Base-by-base conservation (phyloP, 2,888 invertebrate species). In the Epinotia ramella region DNA sequence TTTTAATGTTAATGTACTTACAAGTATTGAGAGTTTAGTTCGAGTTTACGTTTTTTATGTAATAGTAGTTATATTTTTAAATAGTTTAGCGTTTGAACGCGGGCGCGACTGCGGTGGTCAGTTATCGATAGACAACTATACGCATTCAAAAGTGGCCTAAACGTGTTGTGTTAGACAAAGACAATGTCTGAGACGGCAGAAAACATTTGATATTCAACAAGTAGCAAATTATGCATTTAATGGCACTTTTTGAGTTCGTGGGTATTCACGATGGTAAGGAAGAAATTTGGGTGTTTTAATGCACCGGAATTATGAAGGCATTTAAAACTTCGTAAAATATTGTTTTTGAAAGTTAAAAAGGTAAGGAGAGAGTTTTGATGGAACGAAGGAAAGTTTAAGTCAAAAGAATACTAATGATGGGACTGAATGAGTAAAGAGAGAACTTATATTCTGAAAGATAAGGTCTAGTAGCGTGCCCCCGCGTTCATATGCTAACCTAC, bases 1-100 rank as follows among this genome's bases (percentile, higher is more conserved):
- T 76, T 76, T 76, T 76, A 76, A 76, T 76, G 72, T 76, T 76
- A 76, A 76, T 76, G 76, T 76, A 76, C 71, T 75, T 67, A 72
- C 67, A 67, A 46, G 67, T 71, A 76, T 76, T 76, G 66, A 72
- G 62, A 67, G 65, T 72, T 72, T 67, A 62, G 66, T 71, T 76
- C 33, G 11, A 56, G n/a, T 67, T 20, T 46, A 56, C 28, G 46
- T 71, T 44, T 56, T 75, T 76, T 72, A 57, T 60, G 76, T 76
- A 76, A 72, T 76, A 46, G 56, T 76, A 76, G 72, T 76, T 66
- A 71, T 76, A 76, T 56, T 76, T 75, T 76, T 62, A 71, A 76
- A 57, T 72, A 67, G 76, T 71, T 72, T 76, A 72, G 40, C 59
- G 62, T 28, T 57, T 46, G 67, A 62, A 76, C 62, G 66, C 60